Percentiles rank a stretch among this genome's conserved stretches.
Conservation (phyloP, 2,888 invertebrate genomes). For the Dolomedes plantarius region DNA sequence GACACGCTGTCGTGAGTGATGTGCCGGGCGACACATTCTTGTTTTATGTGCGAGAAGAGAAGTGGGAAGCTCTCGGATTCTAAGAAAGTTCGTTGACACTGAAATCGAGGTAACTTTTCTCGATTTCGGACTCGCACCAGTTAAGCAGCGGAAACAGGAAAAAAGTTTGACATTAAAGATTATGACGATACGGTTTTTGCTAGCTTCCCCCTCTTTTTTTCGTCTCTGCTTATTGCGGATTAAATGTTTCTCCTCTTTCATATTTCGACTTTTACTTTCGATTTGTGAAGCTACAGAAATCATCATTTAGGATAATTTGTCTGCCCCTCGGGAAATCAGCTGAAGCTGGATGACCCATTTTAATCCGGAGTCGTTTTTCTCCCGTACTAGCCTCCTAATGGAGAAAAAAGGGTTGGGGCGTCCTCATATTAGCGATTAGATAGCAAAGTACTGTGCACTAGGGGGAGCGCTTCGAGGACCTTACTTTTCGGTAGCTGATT, state of each 20-base stretch:
- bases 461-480: not conserved
- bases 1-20: constrained; percentile 19
- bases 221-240: constrained; percentile 30
- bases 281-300: constrained; percentile 32
- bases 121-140: constrained; percentile 45
- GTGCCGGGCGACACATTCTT: no score
- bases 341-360: constrained; percentile 66
- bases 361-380: constrained; percentile 33
- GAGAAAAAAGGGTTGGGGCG: not conserved
- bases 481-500: not conserved
- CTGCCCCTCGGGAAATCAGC: constrained; percentile 55
- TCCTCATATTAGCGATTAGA: not conserved
- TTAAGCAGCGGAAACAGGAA: constrained; percentile 44
- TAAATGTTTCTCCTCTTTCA: constrained; percentile 44
- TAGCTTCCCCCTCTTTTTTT: constrained; percentile 9
- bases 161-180: constrained; percentile 21
- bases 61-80: not conserved
- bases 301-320: constrained; percentile 46
- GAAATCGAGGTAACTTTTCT: constrained; percentile 28
- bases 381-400: constrained; percentile 13
- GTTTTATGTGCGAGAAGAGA: constrained; percentile 14
- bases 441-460: no score
- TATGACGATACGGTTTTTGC: constrained; percentile 19
- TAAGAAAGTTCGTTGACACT: constrained; percentile 62
- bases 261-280: constrained; percentile 52